These are phyloP conservation scores for Ophiodon elongatus DNA, from an alignment of 2,113 vertebrate genomes.

Conservation along the genomic window DNA sequence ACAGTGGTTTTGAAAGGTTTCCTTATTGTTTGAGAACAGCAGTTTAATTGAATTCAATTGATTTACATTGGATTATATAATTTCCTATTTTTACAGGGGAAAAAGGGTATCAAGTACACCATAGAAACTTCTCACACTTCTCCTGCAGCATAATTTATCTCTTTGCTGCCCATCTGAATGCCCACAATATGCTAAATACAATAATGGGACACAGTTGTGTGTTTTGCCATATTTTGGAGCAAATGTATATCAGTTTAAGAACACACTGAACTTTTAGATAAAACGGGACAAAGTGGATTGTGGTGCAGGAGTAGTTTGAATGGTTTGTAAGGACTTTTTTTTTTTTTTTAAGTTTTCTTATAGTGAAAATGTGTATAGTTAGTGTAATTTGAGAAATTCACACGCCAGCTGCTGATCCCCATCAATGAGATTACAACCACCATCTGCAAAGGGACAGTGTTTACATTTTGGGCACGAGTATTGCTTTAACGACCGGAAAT, in stretches of 20 bases:
- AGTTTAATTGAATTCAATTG: background rate
- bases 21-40: background rate
- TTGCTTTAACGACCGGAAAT: background rate
- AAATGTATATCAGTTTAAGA: background rate
- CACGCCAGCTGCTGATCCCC: slow-evolving; percentile 19
- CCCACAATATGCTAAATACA: background rate
- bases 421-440: slow-evolving; percentile 2
- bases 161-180: background rate
- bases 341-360: background rate
- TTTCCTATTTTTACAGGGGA: background rate
- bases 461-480: background rate
- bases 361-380: background rate
- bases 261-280: background rate
- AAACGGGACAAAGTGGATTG: background rate
- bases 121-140: background rate
- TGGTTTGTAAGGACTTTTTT: slow-evolving; percentile 2
- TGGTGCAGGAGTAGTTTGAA: background rate
- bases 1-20: background rate
- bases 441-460: background rate
- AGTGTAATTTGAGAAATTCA: slow-evolving; percentile 8
- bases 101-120: background rate
- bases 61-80: background rate
- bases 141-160: background rate
- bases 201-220: background rate
- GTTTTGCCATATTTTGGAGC: background rate